Conservation (phyloP, 2,113 vertebrate species). For the Phalacrocorax aristotelis region DNA sequence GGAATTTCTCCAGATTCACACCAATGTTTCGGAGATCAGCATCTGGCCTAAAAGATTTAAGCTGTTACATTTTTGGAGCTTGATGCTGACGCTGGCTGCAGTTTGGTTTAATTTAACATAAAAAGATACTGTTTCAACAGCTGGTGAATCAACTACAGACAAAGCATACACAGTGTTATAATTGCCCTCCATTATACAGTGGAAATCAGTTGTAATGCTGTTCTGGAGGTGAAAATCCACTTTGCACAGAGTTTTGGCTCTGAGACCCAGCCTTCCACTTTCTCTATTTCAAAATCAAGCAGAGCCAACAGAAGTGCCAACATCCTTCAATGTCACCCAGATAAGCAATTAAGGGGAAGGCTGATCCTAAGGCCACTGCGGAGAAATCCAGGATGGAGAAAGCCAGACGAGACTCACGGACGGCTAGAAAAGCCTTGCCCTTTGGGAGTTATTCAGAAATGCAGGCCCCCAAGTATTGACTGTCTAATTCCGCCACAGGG, state of each 20-base stretch:
- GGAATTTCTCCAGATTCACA: background rate
- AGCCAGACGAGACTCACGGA: background rate
- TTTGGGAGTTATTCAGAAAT: background rate
- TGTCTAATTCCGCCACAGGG: background rate
- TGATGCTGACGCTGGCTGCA: conserved; percentile 23
- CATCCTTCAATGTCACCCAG: background rate
- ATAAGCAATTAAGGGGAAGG: background rate
- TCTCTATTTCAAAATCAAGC: background rate
- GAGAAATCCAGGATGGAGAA: background rate
- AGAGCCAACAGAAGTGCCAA: background rate
- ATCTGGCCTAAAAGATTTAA: background rate
- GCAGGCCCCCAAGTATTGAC: background rate
- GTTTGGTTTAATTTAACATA: conserved; percentile 2
- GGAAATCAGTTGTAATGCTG: conserved; percentile 17
- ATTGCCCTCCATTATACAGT: background rate
- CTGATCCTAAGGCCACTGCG: background rate
- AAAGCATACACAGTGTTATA: background rate
- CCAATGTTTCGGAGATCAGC: background rate
- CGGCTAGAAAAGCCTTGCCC: background rate
- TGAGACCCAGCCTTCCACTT: background rate
- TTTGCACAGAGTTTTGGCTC: conserved; percentile 6
- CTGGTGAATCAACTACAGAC: conserved; percentile 31
- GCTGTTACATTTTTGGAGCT: background rate
- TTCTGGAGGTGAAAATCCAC: conserved; percentile 35
- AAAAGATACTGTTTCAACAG: conserved; percentile 38